phyloP scores from a whole-genome alignment of 2,113 vertebrate genomes.

The Pontoporia blainvillei region DNA sequence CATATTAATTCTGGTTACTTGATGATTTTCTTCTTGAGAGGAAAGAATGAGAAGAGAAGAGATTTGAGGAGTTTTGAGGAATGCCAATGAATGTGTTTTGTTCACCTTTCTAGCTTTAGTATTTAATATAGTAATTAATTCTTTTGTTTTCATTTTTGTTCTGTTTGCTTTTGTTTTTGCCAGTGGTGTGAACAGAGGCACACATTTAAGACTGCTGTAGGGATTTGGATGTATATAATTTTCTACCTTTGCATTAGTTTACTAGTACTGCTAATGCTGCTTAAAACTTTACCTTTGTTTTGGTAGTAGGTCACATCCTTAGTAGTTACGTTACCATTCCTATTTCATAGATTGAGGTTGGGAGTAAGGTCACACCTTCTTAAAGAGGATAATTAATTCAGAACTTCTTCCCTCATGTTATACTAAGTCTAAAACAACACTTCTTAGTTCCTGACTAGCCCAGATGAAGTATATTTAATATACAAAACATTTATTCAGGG shows the following conservation, averaged over 20 bases:
- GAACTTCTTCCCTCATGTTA: not conserved
- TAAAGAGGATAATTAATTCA: not conserved
- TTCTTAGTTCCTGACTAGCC: not conserved
- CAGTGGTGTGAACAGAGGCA: not conserved
- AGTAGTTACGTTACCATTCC: not conserved
- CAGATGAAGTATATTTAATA: not conserved
- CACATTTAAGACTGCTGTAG: not conserved
- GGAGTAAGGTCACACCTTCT: not conserved
- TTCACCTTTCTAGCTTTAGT: not conserved
- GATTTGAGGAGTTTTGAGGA: not conserved
- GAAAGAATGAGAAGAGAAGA: not conserved
- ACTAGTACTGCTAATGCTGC: not conserved
- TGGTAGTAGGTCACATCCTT: not conserved
- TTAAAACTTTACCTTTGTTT: not conserved
- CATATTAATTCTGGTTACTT: not conserved
- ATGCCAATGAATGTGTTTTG: not conserved
- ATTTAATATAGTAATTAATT: not conserved
- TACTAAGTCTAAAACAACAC: not conserved
- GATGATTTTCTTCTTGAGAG: not conserved
- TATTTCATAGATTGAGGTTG: not conserved
- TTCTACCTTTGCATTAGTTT: not conserved
- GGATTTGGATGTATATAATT: not conserved
- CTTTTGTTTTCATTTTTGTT: not conserved
- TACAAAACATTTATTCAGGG: too few species aligned
- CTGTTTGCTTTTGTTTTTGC: not conserved